Percentiles rank a stretch among this genome's conserved stretches.
Evolutionary conservation across 2,888 invertebrate species (phyloP).

Genomic region (Protophormia terraenovae): DNA sequence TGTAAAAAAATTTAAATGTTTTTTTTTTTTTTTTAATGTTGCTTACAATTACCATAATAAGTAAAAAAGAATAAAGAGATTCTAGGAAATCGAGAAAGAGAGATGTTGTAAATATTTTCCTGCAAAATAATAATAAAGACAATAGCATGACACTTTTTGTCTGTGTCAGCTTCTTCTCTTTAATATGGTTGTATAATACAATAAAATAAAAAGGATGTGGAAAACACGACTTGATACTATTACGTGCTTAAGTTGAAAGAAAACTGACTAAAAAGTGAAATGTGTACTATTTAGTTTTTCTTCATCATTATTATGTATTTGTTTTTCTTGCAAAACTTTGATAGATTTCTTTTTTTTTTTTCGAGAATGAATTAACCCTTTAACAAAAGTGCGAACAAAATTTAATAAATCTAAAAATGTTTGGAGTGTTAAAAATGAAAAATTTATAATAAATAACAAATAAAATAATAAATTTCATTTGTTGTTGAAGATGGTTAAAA

Average conservation of each 20-base stretch:
- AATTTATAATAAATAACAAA: too few relatives aligned
- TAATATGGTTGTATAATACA: slow-evolving; percentile 9
- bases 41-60: background rate
- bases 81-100: background rate
- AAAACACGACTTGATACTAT: slow-evolving; percentile 27
- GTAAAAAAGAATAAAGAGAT: background rate
- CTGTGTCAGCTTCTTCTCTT: slow-evolving; percentile 16
- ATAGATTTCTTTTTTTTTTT: background rate
- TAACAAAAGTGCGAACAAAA: too few relatives aligned
- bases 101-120: background rate
- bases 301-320: background rate
- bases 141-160: slow-evolving; percentile 16
- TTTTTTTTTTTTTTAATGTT: background rate
- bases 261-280: slow-evolving; percentile 36
- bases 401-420: too few relatives aligned
- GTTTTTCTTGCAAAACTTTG: background rate
- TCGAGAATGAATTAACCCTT: background rate
- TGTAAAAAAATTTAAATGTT: background rate
- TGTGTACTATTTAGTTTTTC: slow-evolving; percentile 35
- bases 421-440: too few relatives aligned
- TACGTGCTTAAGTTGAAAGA: slow-evolving; percentile 59
- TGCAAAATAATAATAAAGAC: background rate
- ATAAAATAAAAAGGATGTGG: background rate
- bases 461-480: too few relatives aligned
- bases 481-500: too few relatives aligned